phyloP scores from a whole-genome alignment of 2,113 vertebrate species.

The Phoenicopterus ruber region DNA sequence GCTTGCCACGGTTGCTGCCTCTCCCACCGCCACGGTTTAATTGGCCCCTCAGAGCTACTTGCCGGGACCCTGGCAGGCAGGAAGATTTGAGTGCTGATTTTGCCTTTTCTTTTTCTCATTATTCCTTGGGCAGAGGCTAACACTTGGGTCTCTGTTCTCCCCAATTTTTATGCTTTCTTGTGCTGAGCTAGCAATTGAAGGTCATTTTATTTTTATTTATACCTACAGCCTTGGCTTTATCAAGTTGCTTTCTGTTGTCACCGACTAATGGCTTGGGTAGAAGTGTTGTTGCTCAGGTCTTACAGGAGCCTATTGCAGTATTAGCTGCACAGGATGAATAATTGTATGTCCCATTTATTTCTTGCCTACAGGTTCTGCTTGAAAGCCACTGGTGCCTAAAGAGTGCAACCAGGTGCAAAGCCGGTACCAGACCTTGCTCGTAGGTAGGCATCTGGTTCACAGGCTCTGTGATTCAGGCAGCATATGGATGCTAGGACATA shows the following conservation, averaged over 20 bases:
- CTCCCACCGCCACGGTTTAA: rapidly evolving
- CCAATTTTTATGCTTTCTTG: not conserved
- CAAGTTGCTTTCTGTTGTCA: not conserved
- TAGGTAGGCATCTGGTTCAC: not conserved
- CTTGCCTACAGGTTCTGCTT: not conserved
- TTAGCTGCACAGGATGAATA: not conserved
- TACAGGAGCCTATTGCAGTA: not conserved
- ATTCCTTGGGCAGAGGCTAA: not conserved
- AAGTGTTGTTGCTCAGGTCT: not conserved
- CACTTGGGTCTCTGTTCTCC: not conserved
- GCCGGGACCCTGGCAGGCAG: not conserved
- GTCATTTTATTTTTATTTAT: slow-evolving; percentile 49
- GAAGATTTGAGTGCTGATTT: not conserved
- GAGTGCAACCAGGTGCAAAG: not conserved
- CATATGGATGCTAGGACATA: not conserved
- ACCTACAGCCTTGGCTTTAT: not conserved
- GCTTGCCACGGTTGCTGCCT: not conserved
- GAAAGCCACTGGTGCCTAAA: not conserved
- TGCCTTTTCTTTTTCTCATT: not conserved
- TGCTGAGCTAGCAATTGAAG: slow-evolving; percentile 2
- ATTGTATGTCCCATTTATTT: not conserved
- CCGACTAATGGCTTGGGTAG: not conserved
- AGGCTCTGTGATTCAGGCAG: not conserved
- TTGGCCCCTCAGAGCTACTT: not conserved
- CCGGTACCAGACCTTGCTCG: not conserved